Evolutionary conservation across 2,113 vertebrate genomes (phyloP).

Genomic region (Centropus bengalensis): DNA sequence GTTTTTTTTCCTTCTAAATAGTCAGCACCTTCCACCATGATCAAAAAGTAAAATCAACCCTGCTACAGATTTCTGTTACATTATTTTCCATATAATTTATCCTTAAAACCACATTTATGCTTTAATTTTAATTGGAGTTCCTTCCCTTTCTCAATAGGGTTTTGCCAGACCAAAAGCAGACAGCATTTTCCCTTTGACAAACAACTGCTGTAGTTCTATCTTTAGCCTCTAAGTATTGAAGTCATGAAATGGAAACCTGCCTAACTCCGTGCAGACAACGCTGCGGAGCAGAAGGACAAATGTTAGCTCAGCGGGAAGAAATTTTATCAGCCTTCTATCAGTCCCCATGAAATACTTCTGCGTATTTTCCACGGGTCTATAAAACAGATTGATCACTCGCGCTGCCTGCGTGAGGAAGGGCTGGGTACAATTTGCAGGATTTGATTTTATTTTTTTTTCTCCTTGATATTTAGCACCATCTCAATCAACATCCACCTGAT

Average conservation of each 20-base stretch:
- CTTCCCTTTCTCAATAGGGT: background rate
- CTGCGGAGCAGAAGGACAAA: background rate
- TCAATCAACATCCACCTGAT: slow-evolving; percentile 22
- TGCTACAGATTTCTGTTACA: slow-evolving; percentile 8
- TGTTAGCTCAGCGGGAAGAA: background rate
- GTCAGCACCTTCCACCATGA: slow-evolving; percentile 50
- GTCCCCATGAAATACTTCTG: background rate
- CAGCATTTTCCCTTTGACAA: background rate
- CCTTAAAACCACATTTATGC: slow-evolving; percentile 42
- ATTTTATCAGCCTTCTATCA: background rate
- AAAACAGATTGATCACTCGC: background rate
- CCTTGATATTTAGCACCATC: background rate
- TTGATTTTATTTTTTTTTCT: background rate
- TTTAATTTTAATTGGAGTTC: slow-evolving; percentile 56
- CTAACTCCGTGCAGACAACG: background rate
- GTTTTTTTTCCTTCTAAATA: slow-evolving; percentile 45
- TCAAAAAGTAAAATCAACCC: slow-evolving; percentile 67
- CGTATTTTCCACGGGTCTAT: background rate
- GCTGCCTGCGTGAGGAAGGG: background rate
- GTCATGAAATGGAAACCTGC: background rate
- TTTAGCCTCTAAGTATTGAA: background rate
- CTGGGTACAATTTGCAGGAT: slow-evolving; percentile 2
- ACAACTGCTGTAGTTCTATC: slow-evolving; percentile 2
- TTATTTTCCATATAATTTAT: slow-evolving; percentile 41
- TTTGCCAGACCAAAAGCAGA: slow-evolving; percentile 12